Conservation (phyloP, 2,888 invertebrate genomes). For the Mantis religiosa region DNA sequence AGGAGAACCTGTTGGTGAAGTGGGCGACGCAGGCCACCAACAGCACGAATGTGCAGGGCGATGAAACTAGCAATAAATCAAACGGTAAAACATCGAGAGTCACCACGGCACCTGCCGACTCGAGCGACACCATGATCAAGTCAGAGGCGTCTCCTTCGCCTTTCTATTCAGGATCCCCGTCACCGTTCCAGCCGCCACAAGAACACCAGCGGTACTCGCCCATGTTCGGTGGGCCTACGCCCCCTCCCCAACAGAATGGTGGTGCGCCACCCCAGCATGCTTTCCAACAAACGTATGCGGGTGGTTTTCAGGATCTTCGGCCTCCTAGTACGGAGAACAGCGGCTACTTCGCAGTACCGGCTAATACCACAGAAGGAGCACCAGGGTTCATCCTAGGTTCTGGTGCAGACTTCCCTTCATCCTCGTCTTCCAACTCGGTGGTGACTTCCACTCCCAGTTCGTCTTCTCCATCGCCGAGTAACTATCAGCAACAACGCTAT, state of each 20-base stretch:
- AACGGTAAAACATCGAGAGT: background rate
- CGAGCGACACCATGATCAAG: slow-evolving; percentile 53
- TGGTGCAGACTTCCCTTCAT: slow-evolving; percentile 14
- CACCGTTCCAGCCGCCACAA: background rate
- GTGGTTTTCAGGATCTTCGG: background rate
- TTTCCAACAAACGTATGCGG: slow-evolving; percentile 25
- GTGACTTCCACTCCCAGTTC: slow-evolving; percentile 17
- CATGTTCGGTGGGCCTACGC: slow-evolving; percentile 18
- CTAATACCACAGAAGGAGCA: background rate
- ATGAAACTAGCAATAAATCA: slow-evolving; percentile 36
- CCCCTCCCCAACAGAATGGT: slow-evolving; percentile 32
- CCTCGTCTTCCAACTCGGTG: background rate
- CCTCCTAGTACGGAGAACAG: background rate
- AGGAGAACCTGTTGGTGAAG: slow-evolving; percentile 69
- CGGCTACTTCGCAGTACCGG: background rate
- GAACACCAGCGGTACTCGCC: slow-evolving; percentile 29
- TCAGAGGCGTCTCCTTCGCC: background rate
- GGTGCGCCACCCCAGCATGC: slow-evolving; percentile 33
- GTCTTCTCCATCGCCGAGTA: slow-evolving; percentile 43
- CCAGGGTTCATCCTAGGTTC: slow-evolving; percentile 18
- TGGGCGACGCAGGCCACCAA: slow-evolving; percentile 66
- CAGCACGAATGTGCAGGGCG: slow-evolving; percentile 52
- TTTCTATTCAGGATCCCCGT: background rate
- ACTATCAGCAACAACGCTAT: slow-evolving; percentile 47
- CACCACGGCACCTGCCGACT: slow-evolving; percentile 67